Evolutionary conservation across 2,888 invertebrate species (phyloP).

Genomic region (Apamea crenata): DNA sequence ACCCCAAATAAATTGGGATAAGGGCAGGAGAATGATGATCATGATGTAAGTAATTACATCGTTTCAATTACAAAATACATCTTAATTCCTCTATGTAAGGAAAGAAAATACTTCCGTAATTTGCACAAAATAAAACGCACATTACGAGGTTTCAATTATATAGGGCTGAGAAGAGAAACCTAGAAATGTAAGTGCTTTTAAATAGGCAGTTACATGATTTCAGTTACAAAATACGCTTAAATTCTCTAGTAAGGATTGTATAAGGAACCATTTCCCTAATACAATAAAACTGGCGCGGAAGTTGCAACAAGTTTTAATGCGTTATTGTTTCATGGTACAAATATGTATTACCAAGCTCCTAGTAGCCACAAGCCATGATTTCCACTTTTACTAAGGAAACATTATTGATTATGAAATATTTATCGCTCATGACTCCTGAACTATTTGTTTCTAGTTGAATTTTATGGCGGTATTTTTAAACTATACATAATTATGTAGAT

Average conservation of each 20-base stretch:
- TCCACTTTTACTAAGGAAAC: slow-evolving; percentile 50
- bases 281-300: slow-evolving; percentile 54
- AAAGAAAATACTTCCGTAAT: not conserved
- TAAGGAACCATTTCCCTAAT: slow-evolving; percentile 24
- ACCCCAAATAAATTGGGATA: too few relatives aligned
- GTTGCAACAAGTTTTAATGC: slow-evolving; percentile 42
- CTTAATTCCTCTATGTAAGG: not conserved
- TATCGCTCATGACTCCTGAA: slow-evolving; percentile 59
- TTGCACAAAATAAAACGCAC: not conserved
- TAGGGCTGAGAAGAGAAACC: not conserved
- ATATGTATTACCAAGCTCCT: slow-evolving; percentile 20
- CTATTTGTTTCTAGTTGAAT: slow-evolving; percentile 16
- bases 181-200: not conserved
- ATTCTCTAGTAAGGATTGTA: slow-evolving; percentile 13
- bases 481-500: not conserved
- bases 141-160: not conserved
- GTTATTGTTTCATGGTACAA: slow-evolving; percentile 52
- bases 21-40: too few relatives aligned
- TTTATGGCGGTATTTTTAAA: slow-evolving; percentile 9
- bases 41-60: not conserved
- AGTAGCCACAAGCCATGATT: slow-evolving; percentile 17
- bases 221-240: slow-evolving; percentile 13
- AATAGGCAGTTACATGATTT: slow-evolving; percentile 20
- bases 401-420: slow-evolving; percentile 47
- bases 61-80: not conserved